phyloP scores from a whole-genome alignment of 2,113 vertebrate genomes.

The Todiramphus saurophagus region DNA sequence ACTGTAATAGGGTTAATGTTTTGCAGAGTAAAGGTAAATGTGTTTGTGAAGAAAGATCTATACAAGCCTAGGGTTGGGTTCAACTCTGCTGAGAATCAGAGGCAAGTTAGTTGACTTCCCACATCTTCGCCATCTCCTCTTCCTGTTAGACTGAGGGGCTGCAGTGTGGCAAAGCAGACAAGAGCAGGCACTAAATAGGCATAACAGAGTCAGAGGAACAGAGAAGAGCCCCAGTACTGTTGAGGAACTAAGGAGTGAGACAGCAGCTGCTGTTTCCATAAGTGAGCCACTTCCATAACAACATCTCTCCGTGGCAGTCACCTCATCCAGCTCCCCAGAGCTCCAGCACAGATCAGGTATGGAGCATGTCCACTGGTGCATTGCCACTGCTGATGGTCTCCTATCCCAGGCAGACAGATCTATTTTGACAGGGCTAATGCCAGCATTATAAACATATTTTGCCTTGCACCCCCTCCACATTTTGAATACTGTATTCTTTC shows the following conservation, averaged over 20 bases:
- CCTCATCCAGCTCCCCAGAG: background rate
- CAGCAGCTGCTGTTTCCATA: background rate
- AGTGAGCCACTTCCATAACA: background rate
- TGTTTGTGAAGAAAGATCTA: background rate
- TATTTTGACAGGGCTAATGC: background rate
- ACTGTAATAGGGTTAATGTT: background rate
- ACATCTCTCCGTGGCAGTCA: background rate
- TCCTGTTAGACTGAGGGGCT: background rate
- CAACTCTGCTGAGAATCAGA: background rate
- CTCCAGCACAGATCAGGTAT: background rate
- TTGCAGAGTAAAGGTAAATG: background rate
- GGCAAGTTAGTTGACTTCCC: background rate
- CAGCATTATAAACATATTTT: background rate
- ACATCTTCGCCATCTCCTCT: background rate
- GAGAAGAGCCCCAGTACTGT: background rate
- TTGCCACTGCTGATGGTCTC: background rate
- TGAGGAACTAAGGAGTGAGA: background rate
- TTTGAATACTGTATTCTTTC: background rate
- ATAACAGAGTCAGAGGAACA: background rate
- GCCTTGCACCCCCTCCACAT: too few species aligned
- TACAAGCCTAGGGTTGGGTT: background rate
- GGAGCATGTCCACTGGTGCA: background rate
- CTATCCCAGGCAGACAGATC: background rate
- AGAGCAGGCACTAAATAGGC: background rate
- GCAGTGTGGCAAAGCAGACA: background rate